Evolutionary conservation across 2,113 vertebrate genomes (phyloP).

Genomic region (Embiotoca jacksoni): DNA sequence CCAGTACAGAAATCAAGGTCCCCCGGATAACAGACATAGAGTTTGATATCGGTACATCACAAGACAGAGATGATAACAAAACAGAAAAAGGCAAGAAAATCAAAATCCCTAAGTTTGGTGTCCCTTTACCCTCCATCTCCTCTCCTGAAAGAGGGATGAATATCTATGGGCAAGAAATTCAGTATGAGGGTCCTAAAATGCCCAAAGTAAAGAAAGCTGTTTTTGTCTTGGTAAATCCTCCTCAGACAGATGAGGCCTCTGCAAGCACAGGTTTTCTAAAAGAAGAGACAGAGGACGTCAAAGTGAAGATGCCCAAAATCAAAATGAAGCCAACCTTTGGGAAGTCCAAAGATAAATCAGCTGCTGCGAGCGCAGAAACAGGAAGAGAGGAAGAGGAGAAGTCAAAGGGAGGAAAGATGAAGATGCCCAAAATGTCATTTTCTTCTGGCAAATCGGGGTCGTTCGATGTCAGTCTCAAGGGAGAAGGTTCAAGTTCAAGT

Average conservation of each 20-base stretch:
- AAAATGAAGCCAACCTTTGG: conserved; percentile 80
- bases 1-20: conserved; percentile 53
- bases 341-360: conserved; percentile 75
- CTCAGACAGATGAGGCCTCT: conserved; percentile 55
- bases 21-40: conserved; percentile 80
- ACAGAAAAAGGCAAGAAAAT: conserved; percentile 73
- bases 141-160: conserved; percentile 57
- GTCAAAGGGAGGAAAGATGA: conserved; percentile 65
- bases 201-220: conserved; percentile 83
- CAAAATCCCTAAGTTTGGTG: conserved; percentile 86
- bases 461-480: conserved; percentile 56
- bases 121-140: conserved; percentile 80
- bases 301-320: conserved; percentile 75
- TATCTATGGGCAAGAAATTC: conserved; percentile 64
- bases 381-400: conserved; percentile 51
- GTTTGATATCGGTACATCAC: conserved; percentile 75
- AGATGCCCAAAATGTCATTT: conserved; percentile 84
- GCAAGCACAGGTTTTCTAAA: conserved; percentile 24
- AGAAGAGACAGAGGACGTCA: conserved; percentile 51
- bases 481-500: conserved; percentile 50
- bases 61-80: conserved; percentile 61
- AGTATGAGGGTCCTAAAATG: conserved; percentile 77
- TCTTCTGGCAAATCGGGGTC: conserved; percentile 69
- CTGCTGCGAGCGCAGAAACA: conserved; percentile 48
- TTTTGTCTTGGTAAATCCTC: conserved; percentile 81